A percentile compares a stretch with the other conserved stretches of the same genome.
Conservation (phyloP, 2,888 invertebrate species). For the Temnothorax ravouxi region DNA sequence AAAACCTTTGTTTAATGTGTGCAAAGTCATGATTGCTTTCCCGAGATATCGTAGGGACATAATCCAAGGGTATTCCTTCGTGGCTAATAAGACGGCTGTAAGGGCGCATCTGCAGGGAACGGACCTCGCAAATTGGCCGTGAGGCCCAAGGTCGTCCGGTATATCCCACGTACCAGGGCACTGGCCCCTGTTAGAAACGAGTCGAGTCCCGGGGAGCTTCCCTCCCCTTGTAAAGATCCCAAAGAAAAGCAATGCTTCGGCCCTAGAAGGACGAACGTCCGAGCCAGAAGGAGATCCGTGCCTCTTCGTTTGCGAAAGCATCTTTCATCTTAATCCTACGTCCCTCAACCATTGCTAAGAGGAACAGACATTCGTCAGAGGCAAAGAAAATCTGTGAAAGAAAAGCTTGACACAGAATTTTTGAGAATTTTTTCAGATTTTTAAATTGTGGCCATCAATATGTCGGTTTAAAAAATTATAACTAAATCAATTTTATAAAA, state of each 20-base stretch:
- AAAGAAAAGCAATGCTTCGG: slow-evolving; percentile 67
- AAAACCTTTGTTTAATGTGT: background rate
- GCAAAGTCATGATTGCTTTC: slow-evolving; percentile 6
- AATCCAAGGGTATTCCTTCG: slow-evolving; percentile 38
- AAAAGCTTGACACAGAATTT: background rate
- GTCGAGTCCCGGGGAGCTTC: slow-evolving; percentile 70
- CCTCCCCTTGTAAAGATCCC: slow-evolving; percentile 70
- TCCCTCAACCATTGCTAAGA: background rate
- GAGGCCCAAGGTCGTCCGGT: slow-evolving; percentile 85
- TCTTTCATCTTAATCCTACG: background rate
- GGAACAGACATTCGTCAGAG: background rate
- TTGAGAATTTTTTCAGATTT: no score
- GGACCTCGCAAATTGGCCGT: slow-evolving; percentile 83
- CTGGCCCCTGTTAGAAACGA: slow-evolving; percentile 81
- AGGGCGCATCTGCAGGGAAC: slow-evolving; percentile 76
- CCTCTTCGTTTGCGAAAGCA: background rate
- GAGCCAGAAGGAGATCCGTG: slow-evolving; percentile 34
- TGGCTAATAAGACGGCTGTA: slow-evolving; percentile 73
- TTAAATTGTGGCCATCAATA: no score
- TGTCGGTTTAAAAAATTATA: no score
- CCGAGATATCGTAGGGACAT: slow-evolving; percentile 17
- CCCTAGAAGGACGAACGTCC: slow-evolving; percentile 59
- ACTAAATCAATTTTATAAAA: no score
- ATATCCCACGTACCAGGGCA: slow-evolving; percentile 83
- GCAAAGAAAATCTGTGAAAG: background rate